Evolutionary conservation across 64 coral and sea anemone species (phyloP).

Genomic region (Trachythela sp.): DNA sequence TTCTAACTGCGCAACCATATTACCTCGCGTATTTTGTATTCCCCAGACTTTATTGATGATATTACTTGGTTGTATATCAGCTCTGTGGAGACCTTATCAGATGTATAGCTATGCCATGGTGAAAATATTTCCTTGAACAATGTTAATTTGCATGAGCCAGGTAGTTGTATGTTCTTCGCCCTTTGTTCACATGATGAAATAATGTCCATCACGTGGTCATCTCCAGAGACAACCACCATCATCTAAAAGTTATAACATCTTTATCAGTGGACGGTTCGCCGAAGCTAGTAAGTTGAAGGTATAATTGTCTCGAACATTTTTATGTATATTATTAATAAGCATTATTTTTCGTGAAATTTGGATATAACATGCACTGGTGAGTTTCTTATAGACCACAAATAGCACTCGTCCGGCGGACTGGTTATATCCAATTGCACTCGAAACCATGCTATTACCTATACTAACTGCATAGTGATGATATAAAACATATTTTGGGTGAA

Average conservation of each 20-base stretch:
- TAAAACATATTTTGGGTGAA: too few relatives aligned
- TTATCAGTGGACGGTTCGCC: not conserved
- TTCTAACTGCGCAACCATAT: not conserved
- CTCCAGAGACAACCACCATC: not conserved
- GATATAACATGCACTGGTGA: too few relatives aligned
- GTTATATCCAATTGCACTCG: too few relatives aligned
- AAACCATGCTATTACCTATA: too few relatives aligned
- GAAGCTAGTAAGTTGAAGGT: too few relatives aligned
- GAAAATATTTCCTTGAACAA: conserved; percentile 21
- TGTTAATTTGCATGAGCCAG: not conserved
- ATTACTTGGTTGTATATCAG: conserved; percentile 24
- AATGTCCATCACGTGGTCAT: conserved; percentile 10
- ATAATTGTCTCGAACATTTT: too few relatives aligned
- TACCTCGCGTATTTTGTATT: conserved; percentile 6
- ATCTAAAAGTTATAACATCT: not conserved
- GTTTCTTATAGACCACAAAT: too few relatives aligned
- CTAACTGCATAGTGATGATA: too few relatives aligned
- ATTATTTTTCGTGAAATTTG: too few relatives aligned
- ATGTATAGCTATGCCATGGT: not conserved
- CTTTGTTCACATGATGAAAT: conserved; percentile 19
- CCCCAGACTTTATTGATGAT: not conserved
- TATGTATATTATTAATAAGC: too few relatives aligned
- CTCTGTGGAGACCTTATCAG: not conserved
- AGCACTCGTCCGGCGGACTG: too few relatives aligned
- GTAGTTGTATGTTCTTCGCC: not conserved